These are phyloP conservation scores for Nephrotoma appendiculata DNA, from an alignment of 2,888 invertebrate species.

Conservation along the genomic window DNA sequence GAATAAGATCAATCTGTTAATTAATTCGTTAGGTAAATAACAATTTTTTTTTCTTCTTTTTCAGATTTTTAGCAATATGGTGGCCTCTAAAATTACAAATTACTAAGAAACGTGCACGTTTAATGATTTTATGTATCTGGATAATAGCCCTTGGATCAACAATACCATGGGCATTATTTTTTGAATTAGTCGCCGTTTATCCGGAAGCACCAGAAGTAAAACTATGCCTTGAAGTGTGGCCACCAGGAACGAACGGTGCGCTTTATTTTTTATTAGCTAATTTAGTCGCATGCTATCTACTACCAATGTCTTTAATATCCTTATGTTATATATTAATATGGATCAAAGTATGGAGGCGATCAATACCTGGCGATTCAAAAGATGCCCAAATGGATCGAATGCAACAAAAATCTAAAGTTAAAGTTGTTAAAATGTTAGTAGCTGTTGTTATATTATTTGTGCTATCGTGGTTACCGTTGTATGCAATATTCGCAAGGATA, in stretches of 20 bases:
- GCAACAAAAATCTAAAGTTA: conserved; percentile 88
- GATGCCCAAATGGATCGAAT: conserved; percentile 83
- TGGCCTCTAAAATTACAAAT: conserved; percentile 86
- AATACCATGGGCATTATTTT: conserved; percentile 83
- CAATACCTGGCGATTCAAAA: conserved; percentile 82
- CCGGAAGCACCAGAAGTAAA: conserved; percentile 60
- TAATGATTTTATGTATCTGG: conserved; percentile 86
- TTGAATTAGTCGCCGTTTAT: conserved; percentile 62
- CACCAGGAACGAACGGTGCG: conserved; percentile 63
- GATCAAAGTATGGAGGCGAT: conserved; percentile 65
- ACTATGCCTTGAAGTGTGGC: conserved; percentile 76
- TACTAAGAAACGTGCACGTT: conserved; percentile 70
- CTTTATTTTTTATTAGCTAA: conserved; percentile 81
- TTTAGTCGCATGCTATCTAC: conserved; percentile 75
- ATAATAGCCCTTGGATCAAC: conserved; percentile 70
- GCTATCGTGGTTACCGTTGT: conserved; percentile 83
- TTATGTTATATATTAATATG: conserved; percentile 86
- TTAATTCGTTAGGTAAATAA: too few species aligned
- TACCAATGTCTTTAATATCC: conserved; percentile 81
- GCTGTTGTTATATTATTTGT: conserved; percentile 89
- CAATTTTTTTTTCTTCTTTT: conserved; percentile 22
- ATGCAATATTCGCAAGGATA: conserved; percentile 75
- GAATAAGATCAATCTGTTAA: too few species aligned
- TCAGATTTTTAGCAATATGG: conserved; percentile 91
- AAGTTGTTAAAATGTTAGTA: conserved; percentile 88